Evolutionary conservation across 2,113 vertebrate species (phyloP), one percentile per base, ranked within the genome.

Genomic region (Oxyruncus cristatus): DNA sequence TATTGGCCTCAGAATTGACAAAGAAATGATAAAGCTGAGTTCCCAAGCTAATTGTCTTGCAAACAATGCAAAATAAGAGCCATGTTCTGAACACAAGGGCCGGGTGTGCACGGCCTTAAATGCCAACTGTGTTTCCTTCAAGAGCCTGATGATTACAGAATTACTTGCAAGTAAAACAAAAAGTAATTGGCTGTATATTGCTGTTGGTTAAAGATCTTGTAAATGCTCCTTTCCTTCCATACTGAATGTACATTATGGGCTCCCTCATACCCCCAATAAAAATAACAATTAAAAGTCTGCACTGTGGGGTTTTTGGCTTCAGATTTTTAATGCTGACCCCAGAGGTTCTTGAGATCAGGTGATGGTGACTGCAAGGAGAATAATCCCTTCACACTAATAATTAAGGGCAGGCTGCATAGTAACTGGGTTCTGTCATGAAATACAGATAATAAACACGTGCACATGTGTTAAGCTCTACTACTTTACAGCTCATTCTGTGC

Each of bases 381-480:
- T 98, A 98, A 98, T 98, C 97, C 97, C 97, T 97, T 98, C 96
- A 96, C 97, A 97, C 97, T 97, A 98, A 97, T 98, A 98, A 98
- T 98, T 98, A 98, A 97, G 97, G 96, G 97, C 97, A 98, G 95
- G 88, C 96, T 72, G 87, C 92, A 97, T 82, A 94, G 97, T 94
- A 86, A 98, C 97, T 96, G 96, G 96, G 93, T 96, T 98, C 97
- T 98, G 97, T 98, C 97, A 97, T 97, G 97, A 98, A 98, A 98
- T 97, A 92, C 97, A 98, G 97, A 98, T 97, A 98, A 98, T 98
- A 98, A 98, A 98, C 98, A 98, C 98, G 82, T 98, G 97, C 96
- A 95, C 97, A 97, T 68, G 97, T 98, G 98, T 98, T 98, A 98
- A 98, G 98, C 97, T 98, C 96, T 35, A 79, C 97, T 97, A 98